phyloP scores from a whole-genome alignment of 92 coral and sea anemone genomes.

The Nematostella vectensis region DNA sequence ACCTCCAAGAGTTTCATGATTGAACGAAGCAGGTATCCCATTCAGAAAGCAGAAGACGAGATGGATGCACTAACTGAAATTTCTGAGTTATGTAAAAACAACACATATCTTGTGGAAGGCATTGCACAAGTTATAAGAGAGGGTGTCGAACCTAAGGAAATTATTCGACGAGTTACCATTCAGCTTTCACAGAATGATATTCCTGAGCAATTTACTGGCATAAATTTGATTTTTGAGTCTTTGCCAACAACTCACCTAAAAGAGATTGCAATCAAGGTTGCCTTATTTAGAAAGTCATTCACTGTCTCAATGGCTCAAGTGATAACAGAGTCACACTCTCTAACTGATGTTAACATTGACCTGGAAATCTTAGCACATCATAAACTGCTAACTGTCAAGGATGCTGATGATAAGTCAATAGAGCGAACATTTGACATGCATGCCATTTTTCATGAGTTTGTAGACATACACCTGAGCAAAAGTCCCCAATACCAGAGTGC shows the following conservation, averaged over 20 bases:
- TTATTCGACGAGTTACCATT: background rate
- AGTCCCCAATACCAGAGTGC: constrained; percentile 1
- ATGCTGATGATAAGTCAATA: constrained; percentile 13
- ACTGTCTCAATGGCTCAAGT: constrained; percentile 39
- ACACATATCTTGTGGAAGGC: constrained; percentile 22
- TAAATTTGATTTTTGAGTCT: constrained; percentile 35
- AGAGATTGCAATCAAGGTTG: constrained; percentile 46
- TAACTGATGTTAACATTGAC: constrained; percentile 17
- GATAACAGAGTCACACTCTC: constrained; percentile 21
- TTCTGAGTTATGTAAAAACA: constrained; percentile 14
- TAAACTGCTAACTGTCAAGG: constrained; percentile 10
- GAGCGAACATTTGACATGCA: constrained; percentile 55
- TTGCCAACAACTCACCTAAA: constrained; percentile 32
- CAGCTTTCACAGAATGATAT: constrained; percentile 2
- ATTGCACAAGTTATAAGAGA: constrained; percentile 26
- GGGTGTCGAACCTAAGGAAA: constrained; percentile 5
- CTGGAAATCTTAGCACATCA: constrained; percentile 34
- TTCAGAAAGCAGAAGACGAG: constrained; percentile 1
- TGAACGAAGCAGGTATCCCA: background rate
- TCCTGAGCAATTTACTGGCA: constrained; percentile 18
- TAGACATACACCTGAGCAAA: constrained; percentile 16
- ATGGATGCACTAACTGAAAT: constrained; percentile 1
- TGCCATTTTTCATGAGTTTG: constrained; percentile 41
- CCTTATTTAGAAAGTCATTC: constrained; percentile 50
- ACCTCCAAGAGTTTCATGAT: constrained; percentile 16